Conservation (phyloP, 2,797 vertebrate species). For the Cryptoblepharus egeriae region DNA sequence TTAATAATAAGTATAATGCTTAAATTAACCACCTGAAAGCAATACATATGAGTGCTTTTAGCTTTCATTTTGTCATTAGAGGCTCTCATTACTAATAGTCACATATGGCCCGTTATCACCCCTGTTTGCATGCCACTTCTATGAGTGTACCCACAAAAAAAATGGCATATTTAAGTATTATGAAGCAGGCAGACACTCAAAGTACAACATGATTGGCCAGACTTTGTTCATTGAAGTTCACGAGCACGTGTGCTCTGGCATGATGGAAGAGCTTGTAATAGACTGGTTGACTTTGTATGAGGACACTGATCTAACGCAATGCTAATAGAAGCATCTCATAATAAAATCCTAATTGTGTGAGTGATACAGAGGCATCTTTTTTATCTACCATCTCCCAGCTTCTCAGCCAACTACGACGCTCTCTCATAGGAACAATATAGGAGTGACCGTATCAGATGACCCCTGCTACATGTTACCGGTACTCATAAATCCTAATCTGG, state of each 20-base stretch:
- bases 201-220: slow-evolving; percentile 48
- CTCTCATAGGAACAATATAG: slow-evolving; percentile 48
- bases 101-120: slow-evolving; percentile 40
- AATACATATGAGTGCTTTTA: too few species aligned
- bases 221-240: slow-evolving; percentile 59
- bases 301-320: slow-evolving; percentile 54
- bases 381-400: slow-evolving; percentile 57
- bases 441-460: slow-evolving; percentile 61
- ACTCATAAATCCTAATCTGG: slow-evolving; percentile 69
- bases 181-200: slow-evolving; percentile 57
- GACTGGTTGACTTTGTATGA: slow-evolving; percentile 61
- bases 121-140: slow-evolving; percentile 49
- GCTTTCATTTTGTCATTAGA: too few species aligned
- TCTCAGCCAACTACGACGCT: slow-evolving; percentile 39
- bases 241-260: slow-evolving; percentile 39
- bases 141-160: slow-evolving; percentile 56
- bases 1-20: too few species aligned
- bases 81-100: slow-evolving; percentile 44
- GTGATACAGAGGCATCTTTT: slow-evolving; percentile 43
- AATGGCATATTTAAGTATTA: slow-evolving; percentile 49
- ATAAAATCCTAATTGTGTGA: slow-evolving; percentile 61
- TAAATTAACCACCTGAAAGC: too few species aligned
- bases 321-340: slow-evolving; percentile 66
- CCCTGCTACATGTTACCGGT: slow-evolving; percentile 38
- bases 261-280: slow-evolving; percentile 33